Evolutionary conservation across 2,888 invertebrate species (phyloP).

Genomic region (Cantharis flavilabris): DNA sequence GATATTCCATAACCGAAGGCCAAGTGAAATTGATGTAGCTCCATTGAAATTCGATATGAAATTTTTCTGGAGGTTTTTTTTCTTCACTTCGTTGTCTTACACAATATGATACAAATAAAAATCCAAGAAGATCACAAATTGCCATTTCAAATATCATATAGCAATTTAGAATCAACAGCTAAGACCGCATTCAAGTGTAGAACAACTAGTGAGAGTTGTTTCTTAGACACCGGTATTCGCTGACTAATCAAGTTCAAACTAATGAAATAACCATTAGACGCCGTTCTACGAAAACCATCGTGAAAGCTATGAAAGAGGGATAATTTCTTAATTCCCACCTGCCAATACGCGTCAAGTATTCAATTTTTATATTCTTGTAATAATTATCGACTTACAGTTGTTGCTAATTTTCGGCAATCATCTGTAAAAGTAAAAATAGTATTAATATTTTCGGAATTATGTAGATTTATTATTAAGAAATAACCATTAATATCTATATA

Average conservation of each 20-base stretch:
- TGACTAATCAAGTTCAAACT: conserved; percentile 13
- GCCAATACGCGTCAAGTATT: not conserved
- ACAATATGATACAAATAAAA: conserved; percentile 39
- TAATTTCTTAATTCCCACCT: not conserved
- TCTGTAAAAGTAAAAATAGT: not conserved
- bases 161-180: not conserved
- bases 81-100: conserved; percentile 24
- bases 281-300: conserved; percentile 8
- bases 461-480: not conserved
- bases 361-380: not conserved
- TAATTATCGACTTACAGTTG: not conserved
- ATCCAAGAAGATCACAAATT: conserved; percentile 40
- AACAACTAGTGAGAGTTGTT: conserved; percentile 15
- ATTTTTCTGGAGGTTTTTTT: conserved; percentile 48
- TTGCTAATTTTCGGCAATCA: not conserved
- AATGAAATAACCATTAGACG: conserved; percentile 12
- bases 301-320: not conserved
- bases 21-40: conserved; percentile 70
- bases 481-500: too few relatives aligned
- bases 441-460: not conserved
- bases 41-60: conserved; percentile 73
- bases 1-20: conserved; percentile 62
- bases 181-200: conserved; percentile 3
- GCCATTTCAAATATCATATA: conserved; percentile 15
- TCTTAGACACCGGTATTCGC: conserved; percentile 16